These are phyloP conservation scores for Helleia helle DNA, from an alignment of 2,888 invertebrate genomes.

Conservation along the genomic window DNA sequence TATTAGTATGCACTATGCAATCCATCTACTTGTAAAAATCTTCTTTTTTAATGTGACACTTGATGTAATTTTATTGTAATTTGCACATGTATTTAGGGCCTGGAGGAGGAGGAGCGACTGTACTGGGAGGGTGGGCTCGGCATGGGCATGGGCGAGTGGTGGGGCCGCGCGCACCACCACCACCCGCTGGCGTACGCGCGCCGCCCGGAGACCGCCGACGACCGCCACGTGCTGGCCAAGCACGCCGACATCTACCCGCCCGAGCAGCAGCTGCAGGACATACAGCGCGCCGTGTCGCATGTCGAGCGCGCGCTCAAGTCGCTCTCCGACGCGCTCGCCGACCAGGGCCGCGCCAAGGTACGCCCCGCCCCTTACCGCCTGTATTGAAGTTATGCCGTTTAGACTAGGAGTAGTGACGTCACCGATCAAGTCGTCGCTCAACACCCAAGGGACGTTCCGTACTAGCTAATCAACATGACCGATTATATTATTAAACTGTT, in stretches of 20 bases:
- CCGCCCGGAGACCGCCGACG: conserved; percentile 94
- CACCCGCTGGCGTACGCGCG: conserved; percentile 73
- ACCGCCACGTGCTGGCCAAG: conserved; percentile 94
- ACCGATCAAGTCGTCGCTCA: too few relatives aligned
- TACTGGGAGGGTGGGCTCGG: conserved; percentile 96
- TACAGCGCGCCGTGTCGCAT: conserved; percentile 93
- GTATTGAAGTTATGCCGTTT: too few relatives aligned
- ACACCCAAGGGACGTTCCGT: too few relatives aligned
- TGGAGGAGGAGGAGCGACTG: conserved; percentile 87
- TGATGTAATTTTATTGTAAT: too few relatives aligned
- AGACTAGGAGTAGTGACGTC: too few relatives aligned
- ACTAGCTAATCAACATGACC: too few relatives aligned
- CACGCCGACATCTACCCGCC: conserved; percentile 96
- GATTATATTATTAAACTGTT: too few relatives aligned
- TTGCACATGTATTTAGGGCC: too few relatives aligned
- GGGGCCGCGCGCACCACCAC: conserved; percentile 56
- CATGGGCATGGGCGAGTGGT: conserved; percentile 72
- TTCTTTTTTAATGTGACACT: too few relatives aligned
- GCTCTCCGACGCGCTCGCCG: conserved; percentile 91
- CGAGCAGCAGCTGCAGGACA: conserved; percentile 89
- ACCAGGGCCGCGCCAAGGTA: conserved; percentile 56
- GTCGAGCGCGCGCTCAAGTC: conserved; percentile 95
- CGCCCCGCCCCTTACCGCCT: conserved; percentile 76
- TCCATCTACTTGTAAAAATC: too few relatives aligned
- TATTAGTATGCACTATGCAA: too few relatives aligned